Base-by-base conservation (phyloP, 1,140 invertebrate genomes). In the Trypoxylus dichotomus region DNA sequence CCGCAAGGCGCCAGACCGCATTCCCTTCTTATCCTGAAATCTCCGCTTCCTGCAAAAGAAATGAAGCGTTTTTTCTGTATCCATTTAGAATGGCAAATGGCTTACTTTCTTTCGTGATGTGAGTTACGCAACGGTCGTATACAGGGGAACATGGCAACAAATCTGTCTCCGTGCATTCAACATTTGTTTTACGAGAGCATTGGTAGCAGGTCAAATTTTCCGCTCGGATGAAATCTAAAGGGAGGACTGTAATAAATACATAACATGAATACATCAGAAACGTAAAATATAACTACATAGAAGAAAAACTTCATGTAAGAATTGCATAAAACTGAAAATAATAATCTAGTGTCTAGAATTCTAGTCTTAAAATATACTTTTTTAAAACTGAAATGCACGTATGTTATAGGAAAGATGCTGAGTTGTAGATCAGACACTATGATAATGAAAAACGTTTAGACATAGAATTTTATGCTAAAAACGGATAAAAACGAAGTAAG, bases 1-100 rank as follows among this genome's bases (percentile, higher is more conserved):
- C 82, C 81, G 81, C 89, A 90, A 0, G 89, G 89, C 5, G 85
- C 88, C 27, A 90, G 80, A 13, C 88, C 89, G 79, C 89, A 90
- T 82, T 87, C 86, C 27, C 88, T 84, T 79, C 86, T 87, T 73
- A 90, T 84, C 10, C 79, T 77, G 72, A 85, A 86, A 29, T 86
- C 85, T 68, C 85, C 83, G 29, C 83, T 81, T 71, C 81, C 88
- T 89, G 82, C 75, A 85, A 87, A 81, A 74, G 73, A 83, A 74
- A 75, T 15, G 6, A 78, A 78, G 71, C 7, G 63, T 6, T 32
- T 37, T 37, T 8, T 1, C 32, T 37, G 10, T 37, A 37, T 37
- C 32, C 5, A 8, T 37, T 37, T 37, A 37, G 32, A 8, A 37
- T 37, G 73, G 24, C 24, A 42, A 74, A 58, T 25, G 10, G n/a